These are phyloP conservation scores for Acanthacorydalis orientalis DNA, from an alignment of 2,888 invertebrate species.

Conservation along the genomic window DNA sequence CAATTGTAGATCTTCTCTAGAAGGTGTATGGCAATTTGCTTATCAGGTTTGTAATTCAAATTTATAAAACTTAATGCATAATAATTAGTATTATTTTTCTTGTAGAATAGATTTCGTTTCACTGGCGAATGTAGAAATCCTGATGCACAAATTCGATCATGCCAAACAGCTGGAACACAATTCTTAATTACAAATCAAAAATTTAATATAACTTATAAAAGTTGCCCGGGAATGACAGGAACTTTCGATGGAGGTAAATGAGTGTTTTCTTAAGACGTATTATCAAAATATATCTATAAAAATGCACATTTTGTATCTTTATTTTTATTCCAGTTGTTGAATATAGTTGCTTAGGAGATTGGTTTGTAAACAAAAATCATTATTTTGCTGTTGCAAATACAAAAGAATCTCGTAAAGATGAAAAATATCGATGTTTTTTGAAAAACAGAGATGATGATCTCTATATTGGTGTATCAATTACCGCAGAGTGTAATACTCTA, in stretches of 20 bases:
- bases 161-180: slow-evolving; percentile 90
- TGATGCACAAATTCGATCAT: slow-evolving; percentile 80
- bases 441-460: slow-evolving; percentile 89
- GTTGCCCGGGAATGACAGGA: slow-evolving; percentile 76
- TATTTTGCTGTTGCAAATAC: slow-evolving; percentile 96
- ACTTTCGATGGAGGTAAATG: slow-evolving; percentile 64
- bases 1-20: slow-evolving; percentile 80
- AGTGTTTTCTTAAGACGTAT: neutral
- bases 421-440: slow-evolving; percentile 85
- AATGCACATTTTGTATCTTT: neutral
- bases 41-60: slow-evolving; percentile 39
- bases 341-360: slow-evolving; percentile 85
- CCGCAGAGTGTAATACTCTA: slow-evolving; percentile 81
- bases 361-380: slow-evolving; percentile 91
- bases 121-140: slow-evolving; percentile 83
- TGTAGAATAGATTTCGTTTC: slow-evolving; percentile 67
- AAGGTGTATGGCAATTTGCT: slow-evolving; percentile 94
- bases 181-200: slow-evolving; percentile 94
- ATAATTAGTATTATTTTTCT: slow-evolving; percentile 10
- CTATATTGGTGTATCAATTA: slow-evolving; percentile 82
- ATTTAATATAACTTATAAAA: slow-evolving; percentile 85
- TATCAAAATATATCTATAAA: neutral
- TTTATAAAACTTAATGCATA: neutral
- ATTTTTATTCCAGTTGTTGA: slow-evolving; percentile 54
- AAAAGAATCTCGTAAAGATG: slow-evolving; percentile 87